Base-by-base conservation (phyloP, 2,113 vertebrate genomes). In the Protobothrops mucrosquamatus region DNA sequence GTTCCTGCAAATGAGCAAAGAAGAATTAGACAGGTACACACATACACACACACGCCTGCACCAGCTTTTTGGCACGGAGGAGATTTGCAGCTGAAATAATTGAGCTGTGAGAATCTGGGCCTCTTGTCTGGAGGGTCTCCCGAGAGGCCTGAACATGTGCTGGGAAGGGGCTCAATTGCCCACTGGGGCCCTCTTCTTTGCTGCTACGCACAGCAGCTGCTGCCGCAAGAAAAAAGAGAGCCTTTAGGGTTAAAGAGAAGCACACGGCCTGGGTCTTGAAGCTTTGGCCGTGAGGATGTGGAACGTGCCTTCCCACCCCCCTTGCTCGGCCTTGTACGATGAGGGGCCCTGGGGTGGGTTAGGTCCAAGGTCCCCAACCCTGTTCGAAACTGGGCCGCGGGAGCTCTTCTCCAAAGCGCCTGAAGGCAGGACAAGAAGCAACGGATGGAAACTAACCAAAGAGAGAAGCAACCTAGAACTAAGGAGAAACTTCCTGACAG, bases 151-250 rank as follows among this genome's bases (percentile, higher is more conserved):
- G 51, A 46, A 94, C 4, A 92, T 89, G 92, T 46, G 0, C 7
- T 0, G 9, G 94, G 90, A 23, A 34, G 88, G 51, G 89, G 55
- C 4, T 0, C 0, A 86, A 0, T 0, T 1, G 93, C 18, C 48
- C 88, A 74, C 11, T 64, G 51, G 95, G 92, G 0, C 29, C 89
- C 0, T 88, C 61, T 29, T 91, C 1, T 2, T 74, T 2, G 6
- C 43, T 91, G 85, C 92, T 91, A 88, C 91, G 74, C 54, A 0
- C 10, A 4, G 89, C 95, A 94, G 94, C 95, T 95, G 96, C 95
- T 0, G 0, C 52, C 9, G 52, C 0, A 4, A 34, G 3, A 26
- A 7, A 2, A 20, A 0, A 59, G n/a, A 22, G 6, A 23, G 23
- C 0, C 0, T 3, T 2, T 7, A 0, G 87, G 89, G 3, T n/a